These are phyloP conservation scores for Cephus spinipes DNA, from an alignment of 2,888 invertebrate species.

Conservation along the genomic window DNA sequence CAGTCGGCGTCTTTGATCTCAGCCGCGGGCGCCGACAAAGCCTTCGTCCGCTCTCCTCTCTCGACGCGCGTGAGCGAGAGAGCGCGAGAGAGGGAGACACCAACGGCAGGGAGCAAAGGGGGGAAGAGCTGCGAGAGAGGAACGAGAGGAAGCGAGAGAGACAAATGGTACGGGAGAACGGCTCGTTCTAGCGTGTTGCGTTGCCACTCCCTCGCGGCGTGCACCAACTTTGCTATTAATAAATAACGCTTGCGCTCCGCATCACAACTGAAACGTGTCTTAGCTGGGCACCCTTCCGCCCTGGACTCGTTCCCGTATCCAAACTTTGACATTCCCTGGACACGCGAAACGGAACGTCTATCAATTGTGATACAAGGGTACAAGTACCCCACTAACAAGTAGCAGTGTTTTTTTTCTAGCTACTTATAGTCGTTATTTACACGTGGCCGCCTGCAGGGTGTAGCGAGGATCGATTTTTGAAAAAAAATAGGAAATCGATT, in stretches of 20 bases:
- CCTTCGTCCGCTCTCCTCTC: conserved; percentile 50
- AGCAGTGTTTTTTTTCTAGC: background rate
- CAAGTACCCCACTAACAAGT: background rate
- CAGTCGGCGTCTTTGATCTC: conserved; percentile 61
- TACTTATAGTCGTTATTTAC: background rate
- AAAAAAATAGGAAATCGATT: background rate
- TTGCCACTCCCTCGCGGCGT: conserved; percentile 54
- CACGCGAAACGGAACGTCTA: background rate
- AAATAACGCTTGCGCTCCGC: conserved; percentile 54
- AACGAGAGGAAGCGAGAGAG: conserved; percentile 18
- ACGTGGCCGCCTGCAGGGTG: background rate
- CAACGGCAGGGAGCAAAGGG: conserved; percentile 23
- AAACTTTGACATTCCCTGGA: background rate
- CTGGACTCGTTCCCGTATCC: conserved; percentile 2
- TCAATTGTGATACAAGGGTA: background rate
- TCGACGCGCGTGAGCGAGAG: conserved; percentile 12
- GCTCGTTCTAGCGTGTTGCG: conserved; percentile 49
- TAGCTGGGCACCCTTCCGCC: conserved; percentile 34
- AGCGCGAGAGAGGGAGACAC: conserved; percentile 26
- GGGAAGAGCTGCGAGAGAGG: conserved; percentile 11
- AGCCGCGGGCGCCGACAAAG: conserved; percentile 65
- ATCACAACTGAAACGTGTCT: conserved; percentile 45
- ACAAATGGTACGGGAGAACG: conserved; percentile 12
- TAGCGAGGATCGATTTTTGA: background rate
- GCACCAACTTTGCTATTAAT: conserved; percentile 58